phyloP scores from a whole-genome alignment of 2,888 invertebrate genomes.

The Sialis fuliginosa region DNA sequence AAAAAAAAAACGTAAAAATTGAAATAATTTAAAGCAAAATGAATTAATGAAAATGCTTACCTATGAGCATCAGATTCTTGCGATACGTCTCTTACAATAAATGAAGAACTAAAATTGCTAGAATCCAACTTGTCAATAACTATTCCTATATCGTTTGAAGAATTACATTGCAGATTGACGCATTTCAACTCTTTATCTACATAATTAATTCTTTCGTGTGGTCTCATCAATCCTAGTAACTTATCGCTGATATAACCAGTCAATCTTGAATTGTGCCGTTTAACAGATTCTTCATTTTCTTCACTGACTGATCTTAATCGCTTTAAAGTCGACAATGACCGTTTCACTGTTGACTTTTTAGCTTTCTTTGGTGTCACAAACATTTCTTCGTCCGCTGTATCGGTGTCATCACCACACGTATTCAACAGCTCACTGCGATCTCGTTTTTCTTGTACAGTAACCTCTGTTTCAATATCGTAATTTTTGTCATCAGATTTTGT shows the following conservation, averaged over 20 bases:
- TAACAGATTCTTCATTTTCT: too few relatives aligned
- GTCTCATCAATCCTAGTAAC: background rate
- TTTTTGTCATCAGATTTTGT: conserved; percentile 25
- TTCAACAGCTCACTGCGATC: background rate
- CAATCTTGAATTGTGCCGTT: background rate
- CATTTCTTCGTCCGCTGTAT: conserved; percentile 1
- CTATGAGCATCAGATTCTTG: conserved; percentile 30
- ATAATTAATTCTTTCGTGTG: background rate
- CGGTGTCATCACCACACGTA: conserved; percentile 2
- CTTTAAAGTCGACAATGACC: background rate
- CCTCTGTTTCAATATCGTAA: background rate
- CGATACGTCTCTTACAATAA: conserved; percentile 29
- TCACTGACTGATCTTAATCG: background rate
- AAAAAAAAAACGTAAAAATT: conserved; percentile 10
- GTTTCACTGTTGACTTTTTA: background rate
- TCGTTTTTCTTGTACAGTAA: background rate
- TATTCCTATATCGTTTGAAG: background rate
- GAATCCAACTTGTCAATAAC: background rate
- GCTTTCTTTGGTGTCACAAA: background rate
- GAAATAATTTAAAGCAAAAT: background rate
- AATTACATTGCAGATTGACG: background rate
- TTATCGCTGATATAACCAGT: background rate
- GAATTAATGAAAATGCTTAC: conserved; percentile 17
- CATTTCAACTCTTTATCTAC: conserved; percentile 5
- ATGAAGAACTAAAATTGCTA: conserved; percentile 16